phyloP scores from a whole-genome alignment of 2,113 vertebrate genomes.

The Indicator maculatus region DNA sequence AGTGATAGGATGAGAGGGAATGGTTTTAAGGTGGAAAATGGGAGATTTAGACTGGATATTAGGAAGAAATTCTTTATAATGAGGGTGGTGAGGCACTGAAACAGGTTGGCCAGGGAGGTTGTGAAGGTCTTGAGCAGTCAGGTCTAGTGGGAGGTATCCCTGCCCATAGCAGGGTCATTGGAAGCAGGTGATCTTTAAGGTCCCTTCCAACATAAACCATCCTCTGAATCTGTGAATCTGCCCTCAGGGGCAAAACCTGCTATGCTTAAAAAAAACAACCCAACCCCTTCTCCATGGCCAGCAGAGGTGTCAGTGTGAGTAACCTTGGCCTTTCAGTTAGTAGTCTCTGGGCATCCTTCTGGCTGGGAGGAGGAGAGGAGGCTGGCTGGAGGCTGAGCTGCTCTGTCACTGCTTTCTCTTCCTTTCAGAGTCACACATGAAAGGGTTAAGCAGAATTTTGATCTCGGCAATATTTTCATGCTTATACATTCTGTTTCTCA shows the following conservation, averaged over 20 bases:
- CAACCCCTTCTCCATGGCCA: fast-evolving
- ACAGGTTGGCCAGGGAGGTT: no score
- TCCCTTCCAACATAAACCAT: no score
- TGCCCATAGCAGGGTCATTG: no score
- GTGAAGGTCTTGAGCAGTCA: no score
- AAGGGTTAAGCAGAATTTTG: slow-evolving; percentile 77
- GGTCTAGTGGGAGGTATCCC: no score
- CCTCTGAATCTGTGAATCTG: neutral
- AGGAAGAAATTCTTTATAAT: no score
- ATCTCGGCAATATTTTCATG: slow-evolving; percentile 75
- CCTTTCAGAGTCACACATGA: neutral
- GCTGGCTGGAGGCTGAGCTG: neutral
- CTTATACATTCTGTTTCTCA: slow-evolving; percentile 81
- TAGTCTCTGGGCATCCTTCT: fast-evolving
- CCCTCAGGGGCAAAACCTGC: neutral
- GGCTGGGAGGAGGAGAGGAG: neutral
- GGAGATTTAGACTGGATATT: no score
- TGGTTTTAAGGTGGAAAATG: no score
- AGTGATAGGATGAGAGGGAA: no score
- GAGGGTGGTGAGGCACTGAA: no score
- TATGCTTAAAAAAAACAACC: neutral
- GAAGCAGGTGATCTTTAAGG: no score
- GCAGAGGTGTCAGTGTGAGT: fast-evolving
- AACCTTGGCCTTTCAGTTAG: neutral
- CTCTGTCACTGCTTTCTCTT: neutral